Percentiles rank a stretch among this genome's conserved stretches.
These are phyloP conservation scores for Gobio gobio DNA, from an alignment of 2,113 vertebrate species.

Conservation along the genomic window DNA sequence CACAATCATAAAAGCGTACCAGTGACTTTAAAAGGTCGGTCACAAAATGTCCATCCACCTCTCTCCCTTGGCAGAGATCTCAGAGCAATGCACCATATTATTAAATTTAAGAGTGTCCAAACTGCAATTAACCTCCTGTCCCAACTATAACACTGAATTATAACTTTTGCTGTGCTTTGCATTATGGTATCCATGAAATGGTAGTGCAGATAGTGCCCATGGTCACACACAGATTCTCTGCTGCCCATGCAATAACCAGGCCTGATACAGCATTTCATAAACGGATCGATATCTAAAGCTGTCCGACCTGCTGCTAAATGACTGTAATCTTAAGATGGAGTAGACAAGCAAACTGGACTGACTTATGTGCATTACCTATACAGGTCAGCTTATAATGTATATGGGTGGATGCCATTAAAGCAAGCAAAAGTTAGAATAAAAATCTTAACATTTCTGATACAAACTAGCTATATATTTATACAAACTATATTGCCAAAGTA, in stretches of 20 bases:
- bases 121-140: constrained; percentile 48
- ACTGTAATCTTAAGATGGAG: not conserved
- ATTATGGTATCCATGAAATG: constrained; percentile 13
- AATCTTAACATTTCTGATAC: not conserved
- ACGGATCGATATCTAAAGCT: constrained; percentile 23
- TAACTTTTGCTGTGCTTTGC: constrained; percentile 22
- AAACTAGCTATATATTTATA: too few species aligned
- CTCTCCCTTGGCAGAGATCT: not conserved
- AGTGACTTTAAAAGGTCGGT: not conserved
- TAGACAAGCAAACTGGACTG: not conserved
- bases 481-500: too few species aligned
- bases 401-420: not conserved
- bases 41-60: not conserved
- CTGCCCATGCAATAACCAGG: constrained; percentile 25
- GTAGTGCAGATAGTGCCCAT: constrained; percentile 27
- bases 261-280: constrained; percentile 42
- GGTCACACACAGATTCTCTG: constrained; percentile 21
- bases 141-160: constrained; percentile 39
- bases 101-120: constrained; percentile 14
- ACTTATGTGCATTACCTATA: not conserved
- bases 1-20: not conserved
- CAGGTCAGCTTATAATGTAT: not conserved
- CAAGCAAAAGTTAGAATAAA: constrained; percentile 1
- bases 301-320: constrained; percentile 6
- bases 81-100: constrained; percentile 16